Conservation (phyloP, 2,888 invertebrate genomes). For the Camptogramma bilineatum region DNA sequence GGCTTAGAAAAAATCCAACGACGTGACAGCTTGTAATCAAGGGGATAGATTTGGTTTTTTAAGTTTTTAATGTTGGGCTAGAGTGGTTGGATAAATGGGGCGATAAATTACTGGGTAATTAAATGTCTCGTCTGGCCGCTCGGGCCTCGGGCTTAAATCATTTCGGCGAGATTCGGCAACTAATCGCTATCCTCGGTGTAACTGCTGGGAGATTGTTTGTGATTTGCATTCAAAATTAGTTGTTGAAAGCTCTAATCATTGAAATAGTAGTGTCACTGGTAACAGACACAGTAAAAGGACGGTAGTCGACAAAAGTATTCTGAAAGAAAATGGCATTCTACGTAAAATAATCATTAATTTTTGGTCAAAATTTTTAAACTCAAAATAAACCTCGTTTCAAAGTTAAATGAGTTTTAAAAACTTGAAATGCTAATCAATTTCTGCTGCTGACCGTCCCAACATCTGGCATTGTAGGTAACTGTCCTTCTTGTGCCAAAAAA, state of each 20-base stretch:
- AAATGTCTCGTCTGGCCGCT: constrained; percentile 70
- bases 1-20: constrained; percentile 83
- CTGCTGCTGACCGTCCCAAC: no score
- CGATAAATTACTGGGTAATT: constrained; percentile 82
- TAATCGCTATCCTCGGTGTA: constrained; percentile 30
- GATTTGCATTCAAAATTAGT: constrained; percentile 26
- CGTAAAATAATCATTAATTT: no score
- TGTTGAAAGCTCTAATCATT: neutral
- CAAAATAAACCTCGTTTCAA: no score
- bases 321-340: no score
- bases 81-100: constrained; percentile 77
- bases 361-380: no score
- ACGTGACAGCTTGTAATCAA: constrained; percentile 85
- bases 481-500: no score
- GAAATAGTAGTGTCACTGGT: neutral
- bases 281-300: neutral
- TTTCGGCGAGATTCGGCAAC: constrained; percentile 49
- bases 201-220: constrained; percentile 1
- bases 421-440: no score
- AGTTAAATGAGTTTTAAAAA: no score
- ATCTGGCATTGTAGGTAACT: no score
- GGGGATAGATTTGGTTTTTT: constrained; percentile 76
- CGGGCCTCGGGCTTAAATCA: constrained; percentile 53
- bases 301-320: no score
- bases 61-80: constrained; percentile 64